These are phyloP conservation scores for Eulithis prunata DNA, from an alignment of 2,888 invertebrate genomes.

Conservation along the genomic window DNA sequence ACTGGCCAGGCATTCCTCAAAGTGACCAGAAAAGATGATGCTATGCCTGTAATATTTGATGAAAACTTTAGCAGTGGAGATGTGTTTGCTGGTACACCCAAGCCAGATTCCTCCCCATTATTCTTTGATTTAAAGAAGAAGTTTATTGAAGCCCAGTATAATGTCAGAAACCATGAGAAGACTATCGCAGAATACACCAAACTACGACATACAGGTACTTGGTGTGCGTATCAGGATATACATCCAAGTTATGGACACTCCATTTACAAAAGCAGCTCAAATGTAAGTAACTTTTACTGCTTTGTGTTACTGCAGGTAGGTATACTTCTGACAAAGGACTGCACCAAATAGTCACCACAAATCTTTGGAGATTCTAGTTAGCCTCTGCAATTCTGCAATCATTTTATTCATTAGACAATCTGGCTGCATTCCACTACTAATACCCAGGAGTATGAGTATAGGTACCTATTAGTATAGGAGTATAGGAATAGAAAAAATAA, in stretches of 20 bases:
- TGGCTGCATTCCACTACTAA: no score
- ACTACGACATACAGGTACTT: slow-evolving; percentile 60
- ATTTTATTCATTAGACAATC: no score
- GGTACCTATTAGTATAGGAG: no score
- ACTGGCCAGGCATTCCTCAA: slow-evolving; percentile 59
- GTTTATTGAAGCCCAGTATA: slow-evolving; percentile 64
- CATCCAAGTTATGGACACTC: slow-evolving; percentile 54
- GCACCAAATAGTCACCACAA: no score
- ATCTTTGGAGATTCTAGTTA: no score
- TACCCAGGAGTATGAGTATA: no score
- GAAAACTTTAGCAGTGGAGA: slow-evolving; percentile 60
- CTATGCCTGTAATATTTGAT: slow-evolving; percentile 67
- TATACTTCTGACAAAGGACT: no score
- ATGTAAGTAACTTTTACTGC: slow-evolving; percentile 46
- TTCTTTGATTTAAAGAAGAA: slow-evolving; percentile 61
- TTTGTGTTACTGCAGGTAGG: no score
- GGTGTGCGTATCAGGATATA: slow-evolving; percentile 54
- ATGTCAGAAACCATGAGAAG: slow-evolving; percentile 59
- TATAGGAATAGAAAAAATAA: no score
- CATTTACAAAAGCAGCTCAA: slow-evolving; percentile 46
- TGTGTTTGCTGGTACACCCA: slow-evolving; percentile 35
- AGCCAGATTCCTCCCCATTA: slow-evolving; percentile 52
- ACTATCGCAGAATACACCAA: slow-evolving; percentile 54
- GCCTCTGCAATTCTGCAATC: no score
- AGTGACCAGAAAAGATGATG: slow-evolving; percentile 61